Evolutionary conservation across 2,888 invertebrate genomes (phyloP).

Genomic region (Endotricha flammealis): DNA sequence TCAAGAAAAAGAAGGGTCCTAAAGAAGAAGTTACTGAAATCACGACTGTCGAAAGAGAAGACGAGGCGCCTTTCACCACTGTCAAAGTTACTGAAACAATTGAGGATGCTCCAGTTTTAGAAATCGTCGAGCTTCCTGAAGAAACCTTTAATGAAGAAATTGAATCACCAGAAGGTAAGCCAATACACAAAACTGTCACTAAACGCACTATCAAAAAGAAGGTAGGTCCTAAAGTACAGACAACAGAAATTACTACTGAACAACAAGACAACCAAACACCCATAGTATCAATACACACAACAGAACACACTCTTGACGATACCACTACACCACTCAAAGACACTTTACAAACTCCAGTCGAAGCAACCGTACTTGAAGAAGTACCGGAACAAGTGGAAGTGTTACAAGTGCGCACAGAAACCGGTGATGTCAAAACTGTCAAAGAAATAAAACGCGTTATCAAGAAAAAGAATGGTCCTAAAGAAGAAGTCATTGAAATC

Average conservation of each 20-base stretch:
- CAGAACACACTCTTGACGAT: conserved; percentile 19
- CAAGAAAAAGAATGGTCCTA: no score
- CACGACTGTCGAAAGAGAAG: conserved; percentile 40
- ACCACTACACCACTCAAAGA: conserved; percentile 16
- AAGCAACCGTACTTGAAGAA: conserved; percentile 36
- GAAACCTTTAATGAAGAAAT: conserved; percentile 39
- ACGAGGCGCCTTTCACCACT: conserved; percentile 25
- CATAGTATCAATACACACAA: conserved; percentile 12
- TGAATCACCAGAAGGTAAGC: conserved; percentile 32
- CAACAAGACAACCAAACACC: conserved; percentile 16
- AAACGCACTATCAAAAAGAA: conserved; percentile 20
- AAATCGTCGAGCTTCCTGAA: conserved; percentile 36
- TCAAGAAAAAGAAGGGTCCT: conserved; percentile 40
- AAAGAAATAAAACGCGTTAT: no score
- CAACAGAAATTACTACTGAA: conserved; percentile 18
- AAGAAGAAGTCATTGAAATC: no score
- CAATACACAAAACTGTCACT: conserved; percentile 31
- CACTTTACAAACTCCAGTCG: conserved; percentile 18
- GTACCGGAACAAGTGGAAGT: conserved; percentile 40
- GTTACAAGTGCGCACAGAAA: conserved; percentile 49
- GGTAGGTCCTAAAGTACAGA: conserved; percentile 17
- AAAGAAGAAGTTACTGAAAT: conserved; percentile 61
- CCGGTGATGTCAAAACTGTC: conserved; percentile 40
- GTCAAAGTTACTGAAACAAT: conserved; percentile 14
- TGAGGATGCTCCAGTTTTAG: conserved; percentile 25